Percentiles rank a stretch among this genome's conserved stretches.
These are phyloP conservation scores for Coregonus clupeaformis DNA, from an alignment of 2,113 vertebrate species.

Conservation along the genomic window DNA sequence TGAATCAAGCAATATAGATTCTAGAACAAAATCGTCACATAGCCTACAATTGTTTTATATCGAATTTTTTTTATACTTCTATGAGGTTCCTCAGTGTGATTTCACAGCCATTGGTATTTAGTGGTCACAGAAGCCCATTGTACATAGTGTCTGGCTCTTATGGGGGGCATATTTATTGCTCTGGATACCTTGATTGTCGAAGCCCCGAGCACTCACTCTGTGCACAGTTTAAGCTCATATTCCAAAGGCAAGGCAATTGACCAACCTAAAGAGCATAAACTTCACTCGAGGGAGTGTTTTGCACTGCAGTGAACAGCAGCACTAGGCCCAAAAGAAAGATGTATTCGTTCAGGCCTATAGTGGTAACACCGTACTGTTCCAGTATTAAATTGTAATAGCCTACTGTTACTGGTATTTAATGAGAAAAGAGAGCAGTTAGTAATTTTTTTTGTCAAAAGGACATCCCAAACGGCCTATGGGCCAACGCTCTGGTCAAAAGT, in stretches of 20 bases:
- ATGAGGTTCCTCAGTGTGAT: not conserved
- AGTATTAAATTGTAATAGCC: too few species aligned
- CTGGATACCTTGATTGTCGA: not conserved
- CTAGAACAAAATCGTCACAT: not conserved
- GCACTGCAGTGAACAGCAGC: not conserved
- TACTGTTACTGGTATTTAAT: too few species aligned
- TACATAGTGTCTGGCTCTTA: not conserved
- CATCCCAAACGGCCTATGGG: too few species aligned
- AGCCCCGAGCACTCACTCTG: not conserved
- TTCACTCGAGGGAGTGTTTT: slow-evolving; percentile 21
- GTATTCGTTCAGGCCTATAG: too few species aligned
- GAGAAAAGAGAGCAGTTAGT: too few species aligned
- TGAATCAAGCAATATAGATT: slow-evolving; percentile 13
- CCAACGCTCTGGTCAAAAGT: slow-evolving; percentile 6
- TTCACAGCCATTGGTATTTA: not conserved
- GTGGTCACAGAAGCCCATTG: not conserved
- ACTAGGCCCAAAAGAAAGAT: too few species aligned
- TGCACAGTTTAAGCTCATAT: slow-evolving; percentile 20
- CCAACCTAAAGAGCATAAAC: slow-evolving; percentile 21
- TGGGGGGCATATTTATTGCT: not conserved
- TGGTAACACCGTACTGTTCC: too few species aligned
- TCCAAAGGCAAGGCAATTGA: slow-evolving; percentile 11
- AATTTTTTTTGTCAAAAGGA: too few species aligned
- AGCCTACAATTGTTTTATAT: not conserved
- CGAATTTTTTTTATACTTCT: not conserved